phyloP scores from a whole-genome alignment of 2,113 vertebrate genomes.

The Colaptes auratus region DNA sequence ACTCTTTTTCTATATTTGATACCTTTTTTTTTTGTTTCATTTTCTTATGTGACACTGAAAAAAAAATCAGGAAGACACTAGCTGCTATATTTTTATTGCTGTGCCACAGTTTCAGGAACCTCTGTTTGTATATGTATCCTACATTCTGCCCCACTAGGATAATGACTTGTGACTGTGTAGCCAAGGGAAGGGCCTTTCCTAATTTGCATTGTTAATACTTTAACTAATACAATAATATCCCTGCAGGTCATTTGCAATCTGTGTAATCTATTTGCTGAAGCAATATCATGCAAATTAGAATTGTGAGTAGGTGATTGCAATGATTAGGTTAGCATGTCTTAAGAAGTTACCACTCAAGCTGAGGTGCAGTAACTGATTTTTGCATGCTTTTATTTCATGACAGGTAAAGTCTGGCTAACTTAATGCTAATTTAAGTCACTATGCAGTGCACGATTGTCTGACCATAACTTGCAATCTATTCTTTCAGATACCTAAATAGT shows the following conservation, averaged over 20 bases:
- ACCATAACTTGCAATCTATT: background rate
- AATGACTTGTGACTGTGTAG: constrained; percentile 38
- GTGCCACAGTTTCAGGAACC: background rate
- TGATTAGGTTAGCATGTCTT: constrained; percentile 39
- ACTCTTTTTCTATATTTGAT: background rate
- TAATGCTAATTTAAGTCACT: background rate
- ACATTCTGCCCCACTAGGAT: background rate
- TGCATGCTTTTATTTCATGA: background rate
- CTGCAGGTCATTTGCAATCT: constrained; percentile 32
- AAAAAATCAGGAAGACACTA: background rate
- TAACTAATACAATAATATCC: constrained; percentile 41
- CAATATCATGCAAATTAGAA: constrained; percentile 25
- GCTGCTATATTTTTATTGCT: background rate
- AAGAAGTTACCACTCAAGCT: constrained; percentile 31
- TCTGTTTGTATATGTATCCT: background rate
- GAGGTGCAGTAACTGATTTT: constrained; percentile 1
- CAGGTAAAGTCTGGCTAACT: background rate
- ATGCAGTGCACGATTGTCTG: background rate
- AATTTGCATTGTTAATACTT: constrained; percentile 63
- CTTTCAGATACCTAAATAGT: background rate
- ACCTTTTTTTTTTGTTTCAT: background rate
- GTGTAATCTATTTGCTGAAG: background rate
- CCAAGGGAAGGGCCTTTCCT: constrained; percentile 18
- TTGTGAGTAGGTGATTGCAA: constrained; percentile 13
- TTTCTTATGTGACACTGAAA: background rate